A percentile compares a stretch with the other conserved stretches of the same genome.
Evolutionary conservation across 2,888 invertebrate species (phyloP).

Genomic region (Drosophila kambysellisi): DNA sequence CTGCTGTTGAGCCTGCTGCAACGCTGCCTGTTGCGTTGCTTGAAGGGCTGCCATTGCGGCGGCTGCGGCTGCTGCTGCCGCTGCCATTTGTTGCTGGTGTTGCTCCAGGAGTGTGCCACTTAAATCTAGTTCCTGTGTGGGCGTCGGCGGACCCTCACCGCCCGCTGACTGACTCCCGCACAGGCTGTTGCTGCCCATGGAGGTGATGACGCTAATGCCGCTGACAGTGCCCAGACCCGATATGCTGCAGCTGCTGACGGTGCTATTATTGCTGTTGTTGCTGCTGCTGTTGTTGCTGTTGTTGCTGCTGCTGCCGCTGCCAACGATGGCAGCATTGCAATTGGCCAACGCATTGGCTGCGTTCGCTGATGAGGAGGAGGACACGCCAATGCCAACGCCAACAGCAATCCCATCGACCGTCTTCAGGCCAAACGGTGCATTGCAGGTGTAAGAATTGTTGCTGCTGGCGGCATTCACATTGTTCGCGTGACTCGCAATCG

Average conservation of each 20-base stretch:
- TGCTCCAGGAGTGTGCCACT: slow-evolving; percentile 81
- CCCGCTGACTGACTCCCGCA: slow-evolving; percentile 67
- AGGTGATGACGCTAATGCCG: slow-evolving; percentile 75
- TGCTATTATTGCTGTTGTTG: slow-evolving; percentile 48
- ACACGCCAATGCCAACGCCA: slow-evolving; percentile 37
- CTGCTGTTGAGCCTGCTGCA: slow-evolving; percentile 85
- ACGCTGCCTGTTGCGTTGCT: slow-evolving; percentile 60
- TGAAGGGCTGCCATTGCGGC: slow-evolving; percentile 48
- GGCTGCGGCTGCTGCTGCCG: slow-evolving; percentile 55
- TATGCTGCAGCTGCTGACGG: slow-evolving; percentile 51
- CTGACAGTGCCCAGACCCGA: slow-evolving; percentile 69
- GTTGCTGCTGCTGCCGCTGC: slow-evolving; percentile 49
- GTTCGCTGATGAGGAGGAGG: slow-evolving; percentile 46
- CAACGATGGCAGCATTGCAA: slow-evolving; percentile 31
- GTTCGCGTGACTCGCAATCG: slow-evolving; percentile 72
- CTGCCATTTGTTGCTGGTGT: slow-evolving; percentile 62
- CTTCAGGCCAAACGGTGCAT: slow-evolving; percentile 83
- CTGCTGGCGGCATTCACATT: slow-evolving; percentile 55
- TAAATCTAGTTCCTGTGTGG: slow-evolving; percentile 91
- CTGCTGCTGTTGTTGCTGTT: slow-evolving; percentile 45
- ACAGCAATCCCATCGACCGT: slow-evolving; percentile 75
- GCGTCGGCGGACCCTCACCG: slow-evolving; percentile 90
- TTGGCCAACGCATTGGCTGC: slow-evolving; percentile 43
- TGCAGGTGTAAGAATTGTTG: slow-evolving; percentile 81
- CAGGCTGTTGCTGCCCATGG: slow-evolving; percentile 75